Conservation (phyloP, 2,888 invertebrate genomes). For the Automeris io region DNA sequence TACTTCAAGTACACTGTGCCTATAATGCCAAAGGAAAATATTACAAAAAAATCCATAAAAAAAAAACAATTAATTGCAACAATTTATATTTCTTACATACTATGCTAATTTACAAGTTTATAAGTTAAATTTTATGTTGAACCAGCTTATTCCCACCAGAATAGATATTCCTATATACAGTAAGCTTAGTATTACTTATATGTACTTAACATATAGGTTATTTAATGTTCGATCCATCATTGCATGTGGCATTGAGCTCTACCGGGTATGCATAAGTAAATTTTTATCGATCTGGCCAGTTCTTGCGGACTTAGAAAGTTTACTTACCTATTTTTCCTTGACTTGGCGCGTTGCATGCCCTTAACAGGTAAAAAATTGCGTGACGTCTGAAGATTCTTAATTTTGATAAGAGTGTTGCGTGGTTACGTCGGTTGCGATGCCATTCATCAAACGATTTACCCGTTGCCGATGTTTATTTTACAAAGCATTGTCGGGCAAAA, state of each 20-base stretch:
- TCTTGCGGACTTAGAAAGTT: conserved; percentile 22
- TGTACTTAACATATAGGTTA: too few species aligned
- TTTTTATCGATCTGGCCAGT: conserved; percentile 46
- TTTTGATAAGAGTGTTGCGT: conserved; percentile 63
- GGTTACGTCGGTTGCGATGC: conserved; percentile 41
- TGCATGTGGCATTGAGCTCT: conserved; percentile 35
- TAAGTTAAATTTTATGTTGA: too few species aligned
- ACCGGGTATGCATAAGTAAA: conserved; percentile 52
- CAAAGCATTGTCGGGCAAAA: conserved; percentile 23
- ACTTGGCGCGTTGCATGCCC: conserved; percentile 22
- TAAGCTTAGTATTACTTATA: too few species aligned
- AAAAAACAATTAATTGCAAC: too few species aligned
- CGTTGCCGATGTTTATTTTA: conserved; percentile 47
- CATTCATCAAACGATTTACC: conserved; percentile 53
- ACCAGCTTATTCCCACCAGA: not conserved
- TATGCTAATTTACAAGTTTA: too few species aligned
- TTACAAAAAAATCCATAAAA: too few species aligned
- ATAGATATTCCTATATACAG: not conserved
- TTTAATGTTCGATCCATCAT: conserved; percentile 30
- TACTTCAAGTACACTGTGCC: too few species aligned
- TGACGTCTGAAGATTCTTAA: conserved; percentile 56
- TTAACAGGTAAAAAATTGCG: conserved; percentile 45
- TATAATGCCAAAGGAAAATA: too few species aligned
- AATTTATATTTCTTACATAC: too few species aligned
- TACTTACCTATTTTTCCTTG: conserved; percentile 12